A percentile compares a stretch with the other conserved stretches of the same genome.
These are phyloP conservation scores for Mimachlamys varia DNA, from an alignment of 2,888 invertebrate genomes.

Conservation along the genomic window DNA sequence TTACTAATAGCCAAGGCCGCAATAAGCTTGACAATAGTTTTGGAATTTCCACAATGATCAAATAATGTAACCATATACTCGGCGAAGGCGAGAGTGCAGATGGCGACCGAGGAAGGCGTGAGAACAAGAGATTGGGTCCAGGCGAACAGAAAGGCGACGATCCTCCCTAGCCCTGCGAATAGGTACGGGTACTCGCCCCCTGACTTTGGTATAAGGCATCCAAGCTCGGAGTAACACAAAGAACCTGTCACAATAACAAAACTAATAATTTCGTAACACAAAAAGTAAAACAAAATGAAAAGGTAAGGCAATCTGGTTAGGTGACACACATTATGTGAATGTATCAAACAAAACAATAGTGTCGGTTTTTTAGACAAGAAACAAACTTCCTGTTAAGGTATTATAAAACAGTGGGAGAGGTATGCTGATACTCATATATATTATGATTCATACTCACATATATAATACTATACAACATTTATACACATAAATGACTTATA, in stretches of 20 bases:
- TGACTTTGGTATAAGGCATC: slow-evolving; percentile 89
- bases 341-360: too few relatives aligned
- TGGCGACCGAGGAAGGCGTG: slow-evolving; percentile 80
- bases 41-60: slow-evolving; percentile 72
- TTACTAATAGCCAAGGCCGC: slow-evolving; percentile 67
- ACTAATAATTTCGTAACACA: too few relatives aligned
- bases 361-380: too few relatives aligned
- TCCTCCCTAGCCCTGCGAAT: slow-evolving; percentile 78
- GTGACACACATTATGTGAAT: too few relatives aligned
- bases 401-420: too few relatives aligned
- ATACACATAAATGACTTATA: too few relatives aligned
- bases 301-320: too few relatives aligned
- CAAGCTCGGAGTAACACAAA: slow-evolving; percentile 90
- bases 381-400: too few relatives aligned
- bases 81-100: slow-evolving; percentile 82
- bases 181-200: slow-evolving; percentile 92
- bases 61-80: slow-evolving; percentile 73
- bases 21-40: slow-evolving; percentile 64
- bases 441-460: too few relatives aligned
- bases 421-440: too few relatives aligned
- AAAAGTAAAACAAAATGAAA: too few relatives aligned
- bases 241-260: slow-evolving; percentile 84
- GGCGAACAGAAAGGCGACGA: slow-evolving; percentile 84
- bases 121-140: slow-evolving; percentile 80
- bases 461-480: too few relatives aligned